Base-by-base conservation (phyloP, 2,113 vertebrate species). In the Cololabis saira region DNA sequence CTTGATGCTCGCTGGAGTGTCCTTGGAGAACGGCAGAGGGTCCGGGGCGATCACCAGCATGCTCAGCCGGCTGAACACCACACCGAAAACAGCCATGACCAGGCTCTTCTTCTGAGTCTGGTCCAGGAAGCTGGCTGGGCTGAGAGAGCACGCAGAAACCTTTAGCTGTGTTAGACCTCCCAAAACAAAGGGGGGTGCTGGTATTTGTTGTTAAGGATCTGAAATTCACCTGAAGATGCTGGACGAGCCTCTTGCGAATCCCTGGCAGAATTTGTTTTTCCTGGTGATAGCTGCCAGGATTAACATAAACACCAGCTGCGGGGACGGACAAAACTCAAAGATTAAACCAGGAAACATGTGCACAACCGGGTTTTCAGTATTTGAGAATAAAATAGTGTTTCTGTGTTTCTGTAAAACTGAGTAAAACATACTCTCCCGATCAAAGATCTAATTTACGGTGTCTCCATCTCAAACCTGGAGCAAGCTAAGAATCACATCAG, bases 21-120 rank as follows among this genome's bases (percentile, higher is more conserved):
- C 71, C 24, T 80, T 44, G 6, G 83, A 60, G 76, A 97, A 92
- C 0, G 96, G 96, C 76, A 97, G 90, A 0, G 95, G 93, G 16
- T 94, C 89, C 0, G 63, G 80, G 0, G 92, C 80, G 19, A 95
- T 72, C 33, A 95, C 56, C 69, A 97, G 82, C 52, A 92, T 55
- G 0, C 94, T 92, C 17, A 97, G 84, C 3, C 93, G 93, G 16
- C 94, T 96, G 91, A 97, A 94, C 44, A 98, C 70, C 24, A 95
- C 83, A 10, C 91, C 90, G 0, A 96, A 96, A 2, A 94, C 90
- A 0, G 94, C 94, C 6, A 92, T 84, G 0, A 91, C 86, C 43
- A 93, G 56, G 1, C 81, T 84, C 27, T 87, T 90, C 52, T 88
- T 76, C 24, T 87, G 90, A n/a, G 92, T 91, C 73, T 90, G 92